Evolutionary conservation across 2,113 vertebrate species (phyloP).

Genomic region (Pluvialis apricaria): DNA sequence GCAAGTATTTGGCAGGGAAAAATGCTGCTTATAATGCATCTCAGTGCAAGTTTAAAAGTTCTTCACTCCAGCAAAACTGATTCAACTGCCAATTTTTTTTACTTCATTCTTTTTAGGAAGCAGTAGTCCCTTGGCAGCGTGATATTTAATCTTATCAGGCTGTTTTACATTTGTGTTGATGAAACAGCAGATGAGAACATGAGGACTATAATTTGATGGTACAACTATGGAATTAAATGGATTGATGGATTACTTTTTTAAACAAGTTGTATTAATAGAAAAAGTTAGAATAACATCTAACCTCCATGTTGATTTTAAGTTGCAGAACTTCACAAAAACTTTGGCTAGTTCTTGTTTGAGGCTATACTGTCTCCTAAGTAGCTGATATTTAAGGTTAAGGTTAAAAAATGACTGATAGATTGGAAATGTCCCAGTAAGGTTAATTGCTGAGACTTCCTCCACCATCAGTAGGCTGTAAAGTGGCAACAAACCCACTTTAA

Average conservation of each 20-base stretch:
- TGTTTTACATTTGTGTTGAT: neutral
- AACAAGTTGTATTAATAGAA: neutral
- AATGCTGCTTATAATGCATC: neutral
- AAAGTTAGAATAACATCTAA: neutral
- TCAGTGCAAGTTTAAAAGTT: neutral
- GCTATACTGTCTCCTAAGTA: neutral
- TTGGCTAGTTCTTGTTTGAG: neutral
- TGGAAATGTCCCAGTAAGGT: neutral
- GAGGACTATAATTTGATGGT: neutral
- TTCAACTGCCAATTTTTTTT: neutral
- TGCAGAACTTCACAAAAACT: neutral
- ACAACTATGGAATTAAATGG: neutral
- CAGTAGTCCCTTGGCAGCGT: neutral
- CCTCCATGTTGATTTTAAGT: neutral
- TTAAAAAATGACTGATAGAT: neutral
- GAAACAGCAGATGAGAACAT: neutral
- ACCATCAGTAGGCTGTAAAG: neutral
- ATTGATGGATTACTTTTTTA: neutral
- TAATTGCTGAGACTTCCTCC: neutral
- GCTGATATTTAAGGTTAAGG: neutral
- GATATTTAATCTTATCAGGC: neutral
- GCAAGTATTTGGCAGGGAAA: neutral
- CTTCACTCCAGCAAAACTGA: neutral
- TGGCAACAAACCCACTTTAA: neutral
- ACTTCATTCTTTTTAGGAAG: neutral